Conservation (phyloP, 1,140 invertebrate species). For the Lethocerus indicus region DNA sequence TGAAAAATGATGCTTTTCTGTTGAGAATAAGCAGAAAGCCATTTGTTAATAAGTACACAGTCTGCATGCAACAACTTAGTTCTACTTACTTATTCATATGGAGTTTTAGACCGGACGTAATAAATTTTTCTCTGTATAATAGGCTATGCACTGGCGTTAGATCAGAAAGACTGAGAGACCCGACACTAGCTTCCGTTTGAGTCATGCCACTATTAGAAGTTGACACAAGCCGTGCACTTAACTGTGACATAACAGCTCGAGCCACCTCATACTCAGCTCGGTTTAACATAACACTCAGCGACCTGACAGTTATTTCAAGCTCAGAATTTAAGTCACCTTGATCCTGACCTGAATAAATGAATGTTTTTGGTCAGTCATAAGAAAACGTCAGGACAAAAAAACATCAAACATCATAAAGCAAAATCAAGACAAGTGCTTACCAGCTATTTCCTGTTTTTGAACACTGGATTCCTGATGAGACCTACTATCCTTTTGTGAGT, state of each 20-base stretch:
- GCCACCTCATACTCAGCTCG: conserved; percentile 55
- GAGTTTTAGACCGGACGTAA: conserved; percentile 66
- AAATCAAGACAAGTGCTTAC: not conserved
- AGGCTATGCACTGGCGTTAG: conserved; percentile 52
- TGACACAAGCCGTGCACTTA: conserved; percentile 28
- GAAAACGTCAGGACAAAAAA: not conserved
- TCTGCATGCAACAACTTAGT: too few species aligned
- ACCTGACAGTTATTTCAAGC: conserved; percentile 55
- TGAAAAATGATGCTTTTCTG: too few species aligned
- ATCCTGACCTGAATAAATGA: conserved; percentile 6
- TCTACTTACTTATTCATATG: conserved; percentile 59
- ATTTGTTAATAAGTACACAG: too few species aligned
- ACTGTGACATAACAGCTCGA: conserved; percentile 53
- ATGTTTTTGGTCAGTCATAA: not conserved
- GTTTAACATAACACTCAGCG: conserved; percentile 60
- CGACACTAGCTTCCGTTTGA: conserved; percentile 40
- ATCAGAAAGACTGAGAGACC: conserved; percentile 64
- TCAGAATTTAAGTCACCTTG: conserved; percentile 21
- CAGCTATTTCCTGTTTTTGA: too few species aligned
- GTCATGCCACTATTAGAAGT: conserved; percentile 6
- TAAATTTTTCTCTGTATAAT: conserved; percentile 68
- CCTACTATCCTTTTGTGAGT: too few species aligned
- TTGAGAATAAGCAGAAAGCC: too few species aligned
- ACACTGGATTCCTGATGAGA: too few species aligned
- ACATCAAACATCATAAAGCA: not conserved